Percentiles rank a stretch among this genome's conserved stretches.
Evolutionary conservation across 1,140 invertebrate species (phyloP).

Genomic region (Nautilus pompilius): DNA sequence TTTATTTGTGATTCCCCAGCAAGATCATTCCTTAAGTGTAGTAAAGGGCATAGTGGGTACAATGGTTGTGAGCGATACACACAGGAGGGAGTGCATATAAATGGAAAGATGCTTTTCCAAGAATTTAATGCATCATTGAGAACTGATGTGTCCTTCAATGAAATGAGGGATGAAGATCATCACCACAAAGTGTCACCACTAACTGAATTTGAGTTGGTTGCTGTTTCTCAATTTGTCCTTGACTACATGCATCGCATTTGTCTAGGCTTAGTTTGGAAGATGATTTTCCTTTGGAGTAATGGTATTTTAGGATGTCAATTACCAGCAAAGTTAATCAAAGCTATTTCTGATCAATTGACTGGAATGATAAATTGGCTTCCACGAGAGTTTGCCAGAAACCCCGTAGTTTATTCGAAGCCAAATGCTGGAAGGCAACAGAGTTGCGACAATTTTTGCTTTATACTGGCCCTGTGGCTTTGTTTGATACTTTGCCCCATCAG

Average conservation of each 20-base stretch:
- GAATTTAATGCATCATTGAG: conserved; percentile 14
- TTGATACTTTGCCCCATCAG: conserved; percentile 32
- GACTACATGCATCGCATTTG: conserved; percentile 56
- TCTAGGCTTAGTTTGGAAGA: conserved; percentile 49
- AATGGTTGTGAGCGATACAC: conserved; percentile 24
- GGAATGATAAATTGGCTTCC: conserved; percentile 23
- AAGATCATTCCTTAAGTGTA: conserved; percentile 46
- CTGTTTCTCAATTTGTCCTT: conserved; percentile 43
- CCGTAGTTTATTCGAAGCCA: conserved; percentile 41
- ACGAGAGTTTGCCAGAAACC: conserved; percentile 53
- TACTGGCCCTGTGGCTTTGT: conserved; percentile 50
- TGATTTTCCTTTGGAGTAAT: conserved; percentile 38
- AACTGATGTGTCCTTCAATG: conserved; percentile 26
- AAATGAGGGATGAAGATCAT: conserved; percentile 38
- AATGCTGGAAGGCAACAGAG: conserved; percentile 57
- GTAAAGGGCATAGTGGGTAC: conserved; percentile 40
- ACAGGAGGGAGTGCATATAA: conserved; percentile 16
- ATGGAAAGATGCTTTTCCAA: conserved; percentile 23
- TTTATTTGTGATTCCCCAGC: conserved; percentile 53
- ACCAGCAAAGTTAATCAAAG: conserved; percentile 1
- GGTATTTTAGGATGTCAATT: conserved; percentile 2
- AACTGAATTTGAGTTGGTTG: conserved; percentile 25
- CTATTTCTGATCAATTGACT: conserved; percentile 18
- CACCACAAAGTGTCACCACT: conserved; percentile 36
- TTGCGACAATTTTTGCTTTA: conserved; percentile 57